phyloP scores from a whole-genome alignment of 1,140 invertebrate genomes.

The Caerostris darwini region DNA sequence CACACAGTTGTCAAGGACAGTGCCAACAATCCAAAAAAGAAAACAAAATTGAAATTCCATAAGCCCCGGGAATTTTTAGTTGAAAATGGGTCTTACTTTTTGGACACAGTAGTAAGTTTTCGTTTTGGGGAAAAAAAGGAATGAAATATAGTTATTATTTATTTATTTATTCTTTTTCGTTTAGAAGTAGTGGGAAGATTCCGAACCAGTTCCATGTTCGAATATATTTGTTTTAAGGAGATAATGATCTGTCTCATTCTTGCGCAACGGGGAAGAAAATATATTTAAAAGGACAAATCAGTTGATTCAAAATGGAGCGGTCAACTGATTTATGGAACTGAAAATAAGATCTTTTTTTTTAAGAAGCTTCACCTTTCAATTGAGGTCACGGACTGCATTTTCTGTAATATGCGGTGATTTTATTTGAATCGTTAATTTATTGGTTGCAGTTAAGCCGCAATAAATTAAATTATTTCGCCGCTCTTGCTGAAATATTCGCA shows the following conservation, averaged over 20 bases:
- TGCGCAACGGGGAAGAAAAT: background rate
- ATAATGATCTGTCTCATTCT: background rate
- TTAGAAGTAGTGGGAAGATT: background rate
- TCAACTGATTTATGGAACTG: background rate
- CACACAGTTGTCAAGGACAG: no score
- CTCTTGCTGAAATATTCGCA: no score
- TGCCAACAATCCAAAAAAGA: no score
- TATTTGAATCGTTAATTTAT: no score
- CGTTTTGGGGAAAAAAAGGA: no score
- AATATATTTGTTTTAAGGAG: background rate
- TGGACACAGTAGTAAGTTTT: no score
- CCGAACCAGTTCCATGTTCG: background rate
- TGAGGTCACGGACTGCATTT: background rate
- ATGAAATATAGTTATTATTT: no score
- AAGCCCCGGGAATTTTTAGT: no score
- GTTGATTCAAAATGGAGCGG: background rate
- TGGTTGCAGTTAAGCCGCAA: no score
- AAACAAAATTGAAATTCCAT: no score
- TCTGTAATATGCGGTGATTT: background rate
- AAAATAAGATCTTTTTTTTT: background rate
- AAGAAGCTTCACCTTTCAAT: background rate
- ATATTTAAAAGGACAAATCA: slow-evolving; percentile 23
- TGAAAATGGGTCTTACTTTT: no score
- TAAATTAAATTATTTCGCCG: no score
- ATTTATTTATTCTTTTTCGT: background rate